Evolutionary conservation across 1,140 invertebrate species (phyloP), one percentile per base, ranked within the genome.

Genomic region (Heliconius hewitsoni): DNA sequence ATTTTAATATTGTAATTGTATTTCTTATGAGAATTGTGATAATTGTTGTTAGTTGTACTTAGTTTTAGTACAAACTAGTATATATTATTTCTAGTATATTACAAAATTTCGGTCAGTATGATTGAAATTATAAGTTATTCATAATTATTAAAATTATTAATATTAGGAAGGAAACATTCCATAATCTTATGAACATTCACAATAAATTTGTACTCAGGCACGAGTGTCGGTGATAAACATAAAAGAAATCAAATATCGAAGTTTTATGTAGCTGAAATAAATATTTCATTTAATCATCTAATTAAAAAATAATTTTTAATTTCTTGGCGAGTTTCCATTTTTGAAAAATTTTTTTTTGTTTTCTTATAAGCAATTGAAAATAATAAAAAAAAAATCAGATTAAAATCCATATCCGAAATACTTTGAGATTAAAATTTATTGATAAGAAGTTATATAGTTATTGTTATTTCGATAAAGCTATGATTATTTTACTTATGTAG

Each of bases 61-160:
- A 73, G 66, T 52, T 60, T 55, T 60, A 78, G 77, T 79, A 79
- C 77, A 79, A 78, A 78, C 42, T 79, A 78, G 77, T 0, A 23
- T 73, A 70, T 42, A 50, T 39, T 66, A 30, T 52, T 50, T 71
- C 71, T 52, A 77, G 76, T 34, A 8, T 19, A 66, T 66, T 50
- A 76, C 50, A 34, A 52, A 39, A 77, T 52, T 77, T 77, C 72
- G 76, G 76, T 77, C 76, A 77, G 76, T 77, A 39, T 55, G 76
- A 77, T 77, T 50, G 76, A 77, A 77, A 77, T 77, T 77, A 77
- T 77, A 77, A 66, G 3, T 30, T 66, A 66, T 4, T 66, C 30
- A 66, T 27, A 11, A 66, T 27, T 27, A 27, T 4, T 66, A 13
- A 66, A 13, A 27, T 23, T 23, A 23, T 23, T 66, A 8, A 8